Percentiles rank a stretch among this genome's conserved stretches.
These are phyloP conservation scores for Drosophila mojavensis DNA, from an alignment of 1,140 invertebrate species.

Conservation along the genomic window DNA sequence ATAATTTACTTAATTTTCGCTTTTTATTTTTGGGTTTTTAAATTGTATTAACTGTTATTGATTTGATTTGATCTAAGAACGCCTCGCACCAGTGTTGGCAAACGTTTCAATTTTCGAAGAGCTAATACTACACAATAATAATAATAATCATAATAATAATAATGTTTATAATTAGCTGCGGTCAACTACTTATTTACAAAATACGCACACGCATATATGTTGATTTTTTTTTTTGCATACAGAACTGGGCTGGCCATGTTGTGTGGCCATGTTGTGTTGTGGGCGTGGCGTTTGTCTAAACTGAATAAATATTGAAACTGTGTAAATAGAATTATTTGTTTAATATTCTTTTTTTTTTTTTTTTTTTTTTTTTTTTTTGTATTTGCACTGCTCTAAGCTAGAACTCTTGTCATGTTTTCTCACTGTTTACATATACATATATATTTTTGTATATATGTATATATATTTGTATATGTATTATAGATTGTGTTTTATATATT, in stretches of 20 bases:
- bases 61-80: conserved; percentile 52
- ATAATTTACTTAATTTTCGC: conserved; percentile 18
- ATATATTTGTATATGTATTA: neutral
- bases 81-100: conserved; percentile 51
- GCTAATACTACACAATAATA: conserved; percentile 47
- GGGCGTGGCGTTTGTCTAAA: conserved; percentile 54
- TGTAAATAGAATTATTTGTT: conserved; percentile 74
- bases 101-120: conserved; percentile 51
- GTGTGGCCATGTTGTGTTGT: too few relatives aligned
- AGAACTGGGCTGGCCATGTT: conserved; percentile 33
- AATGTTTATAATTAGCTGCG: conserved; percentile 48
- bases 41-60: conserved; percentile 17
- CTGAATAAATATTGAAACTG: conserved; percentile 67
- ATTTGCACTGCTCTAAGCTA: conserved; percentile 55
- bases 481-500: conserved; percentile 10
- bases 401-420: conserved; percentile 24
- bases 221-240: conserved; percentile 17
- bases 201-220: conserved; percentile 57
- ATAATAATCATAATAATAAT: neutral
- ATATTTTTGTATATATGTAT: conserved; percentile 39
- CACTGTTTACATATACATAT: conserved; percentile 27
- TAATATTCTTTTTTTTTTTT: conserved; percentile 40
- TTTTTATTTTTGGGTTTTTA: neutral
- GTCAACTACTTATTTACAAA: conserved; percentile 72
- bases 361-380: neutral